Base-by-base conservation (phyloP, 2,113 vertebrate species). In the Notechis scutatus region DNA sequence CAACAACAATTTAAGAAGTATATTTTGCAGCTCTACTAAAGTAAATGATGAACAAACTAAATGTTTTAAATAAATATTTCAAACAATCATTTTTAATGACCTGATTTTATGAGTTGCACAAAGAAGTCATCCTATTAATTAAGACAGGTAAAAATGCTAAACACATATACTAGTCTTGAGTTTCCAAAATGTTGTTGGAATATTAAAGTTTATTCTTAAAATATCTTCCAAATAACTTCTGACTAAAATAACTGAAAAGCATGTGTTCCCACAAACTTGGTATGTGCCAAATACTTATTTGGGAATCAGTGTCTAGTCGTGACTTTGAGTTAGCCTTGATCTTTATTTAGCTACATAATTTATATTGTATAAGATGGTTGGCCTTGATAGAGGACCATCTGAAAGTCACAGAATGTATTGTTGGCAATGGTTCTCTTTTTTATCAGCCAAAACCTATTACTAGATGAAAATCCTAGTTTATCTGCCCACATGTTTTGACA, bases 261-360 rank as follows among this genome's bases (percentile, higher is more conserved):
- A 74, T 92, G 26, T 96, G 90, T 86, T 94, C 90, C 94, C 8
- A 92, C 93, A 34, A 93, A 50, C 90, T 15, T 92, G 91, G 88
- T 96, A 93, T 95, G 61, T 94, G 88, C 56, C 93, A 93, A 87
- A 95, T 92, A 92, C 92, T 96, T 96, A 89, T 94, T 94, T 96
- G 94, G 94, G 96, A 95, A 95, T 96, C 5, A 0, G 59, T 91
- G 93, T 94, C 92, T 97, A 96, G 96, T 95, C 87, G 12, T 0
- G 91, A 96, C 97, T 97, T 97, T 98, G 95, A 94, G 54, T 95
- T 97, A 97, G 96, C 97, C 97, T 98, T 98, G 95, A 92, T 97
- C 96, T 97, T 97, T 97, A 97, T 97, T 97, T 98, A 97, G 97
- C 88, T 88, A 85, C 88, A 92, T 93, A 93, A 92, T 97, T 97